Evolutionary conservation across 2,888 invertebrate genomes (phyloP).

Genomic region (Cylindroiulus punctatus): DNA sequence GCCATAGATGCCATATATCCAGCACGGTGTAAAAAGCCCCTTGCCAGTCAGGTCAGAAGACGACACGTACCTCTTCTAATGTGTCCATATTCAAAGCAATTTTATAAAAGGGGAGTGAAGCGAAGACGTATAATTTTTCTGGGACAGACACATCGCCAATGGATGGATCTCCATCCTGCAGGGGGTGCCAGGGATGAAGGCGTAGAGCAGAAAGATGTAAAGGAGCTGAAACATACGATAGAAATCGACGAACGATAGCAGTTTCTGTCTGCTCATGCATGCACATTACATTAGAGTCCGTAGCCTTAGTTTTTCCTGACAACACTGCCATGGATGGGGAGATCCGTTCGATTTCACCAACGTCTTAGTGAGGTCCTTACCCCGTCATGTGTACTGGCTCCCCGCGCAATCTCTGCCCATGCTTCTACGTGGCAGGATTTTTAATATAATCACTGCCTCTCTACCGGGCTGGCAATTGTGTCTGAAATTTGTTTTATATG

Average conservation of each 20-base stretch:
- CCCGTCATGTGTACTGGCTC: not conserved
- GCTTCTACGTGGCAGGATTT: conserved; percentile 22
- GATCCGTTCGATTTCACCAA: conserved; percentile 36
- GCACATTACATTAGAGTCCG: conserved; percentile 31
- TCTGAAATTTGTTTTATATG: conserved; percentile 30
- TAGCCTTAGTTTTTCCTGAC: conserved; percentile 22
- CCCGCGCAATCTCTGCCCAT: conserved; percentile 15
- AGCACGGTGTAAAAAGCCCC: not conserved
- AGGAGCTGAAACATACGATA: conserved; percentile 44
- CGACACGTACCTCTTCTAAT: not conserved
- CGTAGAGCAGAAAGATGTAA: conserved; percentile 22
- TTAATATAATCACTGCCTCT: conserved; percentile 20
- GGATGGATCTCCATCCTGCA: conserved; percentile 36
- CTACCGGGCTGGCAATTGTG: not conserved
- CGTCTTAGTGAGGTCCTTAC: conserved; percentile 31
- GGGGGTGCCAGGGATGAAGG: conserved; percentile 29
- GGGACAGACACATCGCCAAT: not conserved
- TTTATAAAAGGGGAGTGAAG: conserved; percentile 20
- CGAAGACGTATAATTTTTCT: conserved; percentile 28
- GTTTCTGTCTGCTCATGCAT: conserved; percentile 37
- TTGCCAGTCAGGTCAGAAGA: conserved; percentile 37
- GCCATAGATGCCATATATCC: not conserved
- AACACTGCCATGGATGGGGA: conserved; percentile 40
- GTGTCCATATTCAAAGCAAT: conserved; percentile 30
- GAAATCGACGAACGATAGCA: conserved; percentile 48